phyloP scores from a whole-genome alignment of 2,113 vertebrate genomes.

The Edolisoma coerulescens region DNA sequence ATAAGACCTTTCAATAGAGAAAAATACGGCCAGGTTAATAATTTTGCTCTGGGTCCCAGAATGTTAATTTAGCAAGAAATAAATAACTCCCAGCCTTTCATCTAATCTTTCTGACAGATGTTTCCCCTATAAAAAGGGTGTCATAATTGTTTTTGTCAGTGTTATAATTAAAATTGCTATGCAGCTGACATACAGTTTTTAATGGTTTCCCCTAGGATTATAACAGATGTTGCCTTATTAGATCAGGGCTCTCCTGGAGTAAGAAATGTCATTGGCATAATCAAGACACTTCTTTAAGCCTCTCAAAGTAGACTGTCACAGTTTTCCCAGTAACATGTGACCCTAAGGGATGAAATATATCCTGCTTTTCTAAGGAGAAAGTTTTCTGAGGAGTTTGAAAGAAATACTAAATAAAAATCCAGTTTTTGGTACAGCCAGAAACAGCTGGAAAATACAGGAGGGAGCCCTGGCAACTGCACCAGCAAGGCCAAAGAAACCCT shows the following conservation, averaged over 20 bases:
- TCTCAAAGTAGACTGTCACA: not conserved
- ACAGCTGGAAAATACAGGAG: not conserved
- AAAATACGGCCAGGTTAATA: not conserved
- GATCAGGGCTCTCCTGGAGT: constrained; percentile 17
- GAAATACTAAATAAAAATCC: not conserved
- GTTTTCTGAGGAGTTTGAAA: not conserved
- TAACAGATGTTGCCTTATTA: constrained; percentile 63
- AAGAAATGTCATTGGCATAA: constrained; percentile 48
- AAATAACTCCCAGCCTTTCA: constrained; percentile 51
- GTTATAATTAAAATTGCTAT: constrained; percentile 60
- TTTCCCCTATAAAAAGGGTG: constrained; percentile 56
- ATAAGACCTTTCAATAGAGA: not conserved
- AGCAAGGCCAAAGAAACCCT: not conserved
- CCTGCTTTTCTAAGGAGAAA: not conserved
- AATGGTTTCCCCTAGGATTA: constrained; percentile 56
- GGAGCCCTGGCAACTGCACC: not conserved
- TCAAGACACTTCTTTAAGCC: constrained; percentile 14
- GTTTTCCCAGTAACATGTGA: constrained; percentile 3
- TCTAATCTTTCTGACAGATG: constrained; percentile 62
- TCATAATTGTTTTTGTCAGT: constrained; percentile 65
- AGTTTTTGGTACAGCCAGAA: not conserved
- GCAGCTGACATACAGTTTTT: constrained; percentile 59
- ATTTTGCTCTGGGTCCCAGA: not conserved
- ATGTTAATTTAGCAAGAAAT: constrained; percentile 31
- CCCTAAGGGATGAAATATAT: not conserved